Evolutionary conservation across 2,797 vertebrate genomes (phyloP).

Genomic region (Esox lucius): DNA sequence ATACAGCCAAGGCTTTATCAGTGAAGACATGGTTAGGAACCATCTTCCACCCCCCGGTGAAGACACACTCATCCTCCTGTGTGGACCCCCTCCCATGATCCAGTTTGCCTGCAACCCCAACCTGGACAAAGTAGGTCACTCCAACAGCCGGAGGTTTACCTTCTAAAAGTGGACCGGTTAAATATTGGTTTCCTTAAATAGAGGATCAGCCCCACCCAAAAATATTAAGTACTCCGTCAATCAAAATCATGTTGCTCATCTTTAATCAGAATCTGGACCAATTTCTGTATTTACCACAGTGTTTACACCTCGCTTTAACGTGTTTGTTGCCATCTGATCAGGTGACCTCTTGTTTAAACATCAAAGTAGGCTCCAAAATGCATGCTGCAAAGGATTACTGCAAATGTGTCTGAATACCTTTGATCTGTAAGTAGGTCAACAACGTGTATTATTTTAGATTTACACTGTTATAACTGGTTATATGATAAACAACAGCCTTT

Average conservation of each 20-base stretch:
- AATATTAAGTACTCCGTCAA: conserved; percentile 40
- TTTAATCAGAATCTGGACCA: conserved; percentile 52
- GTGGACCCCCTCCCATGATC: conserved; percentile 96
- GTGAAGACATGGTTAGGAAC: conserved; percentile 86
- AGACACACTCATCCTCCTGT: conserved; percentile 89
- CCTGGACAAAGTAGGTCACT: conserved; percentile 88
- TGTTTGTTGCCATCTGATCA: too few relatives aligned
- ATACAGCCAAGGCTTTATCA: conserved; percentile 94
- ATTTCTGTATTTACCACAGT: conserved; percentile 3
- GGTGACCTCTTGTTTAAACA: too few relatives aligned
- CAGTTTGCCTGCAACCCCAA: conserved; percentile 94
- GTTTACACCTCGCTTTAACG: too few relatives aligned
- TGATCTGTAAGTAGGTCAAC: too few relatives aligned
- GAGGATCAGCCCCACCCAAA: conserved; percentile 5
- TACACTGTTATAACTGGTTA: too few relatives aligned
- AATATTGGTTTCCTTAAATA: neutral
- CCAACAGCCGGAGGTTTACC: conserved; percentile 76
- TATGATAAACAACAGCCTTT: too few relatives aligned
- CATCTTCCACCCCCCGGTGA: conserved; percentile 82
- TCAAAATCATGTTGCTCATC: conserved; percentile 32
- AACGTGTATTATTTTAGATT: too few relatives aligned
- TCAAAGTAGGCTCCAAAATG: too few relatives aligned
- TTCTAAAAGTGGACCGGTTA: conserved; percentile 65
- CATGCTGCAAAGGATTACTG: too few relatives aligned
- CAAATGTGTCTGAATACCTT: too few relatives aligned